Percentiles rank a stretch among this genome's conserved stretches.
Evolutionary conservation across 2,113 vertebrate genomes (phyloP).

Genomic region (Oncorhynchus keta): DNA sequence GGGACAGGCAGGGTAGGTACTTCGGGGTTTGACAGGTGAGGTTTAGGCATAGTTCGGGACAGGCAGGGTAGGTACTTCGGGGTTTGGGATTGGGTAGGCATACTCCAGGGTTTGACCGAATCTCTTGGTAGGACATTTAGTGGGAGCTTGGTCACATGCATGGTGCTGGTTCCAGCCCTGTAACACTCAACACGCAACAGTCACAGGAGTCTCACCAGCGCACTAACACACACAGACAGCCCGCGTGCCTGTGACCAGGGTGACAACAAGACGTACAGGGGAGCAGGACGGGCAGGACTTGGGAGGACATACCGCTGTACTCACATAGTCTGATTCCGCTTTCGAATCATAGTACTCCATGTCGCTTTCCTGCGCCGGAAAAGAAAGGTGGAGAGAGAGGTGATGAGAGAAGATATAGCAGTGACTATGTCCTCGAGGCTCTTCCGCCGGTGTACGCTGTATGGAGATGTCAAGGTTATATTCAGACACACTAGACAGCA

Average conservation of each 20-base stretch:
- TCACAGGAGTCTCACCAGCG: slow-evolving; percentile 46
- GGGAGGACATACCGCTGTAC: slow-evolving; percentile 62
- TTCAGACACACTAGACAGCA: slow-evolving; percentile 64
- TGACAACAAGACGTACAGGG: slow-evolving; percentile 44
- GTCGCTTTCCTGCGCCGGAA: slow-evolving; percentile 85
- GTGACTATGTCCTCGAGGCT: slow-evolving; percentile 50
- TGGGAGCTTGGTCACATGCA: slow-evolving; percentile 53
- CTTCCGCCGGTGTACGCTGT: slow-evolving; percentile 39
- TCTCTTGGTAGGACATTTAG: not conserved
- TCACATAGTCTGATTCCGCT: slow-evolving; percentile 91
- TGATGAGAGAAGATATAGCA: slow-evolving; percentile 69
- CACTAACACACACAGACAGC: slow-evolving; percentile 62
- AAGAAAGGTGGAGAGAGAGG: slow-evolving; percentile 66
- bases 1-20: too few species aligned
- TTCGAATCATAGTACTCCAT: slow-evolving; percentile 97
- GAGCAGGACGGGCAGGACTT: slow-evolving; percentile 32
- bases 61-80: too few species aligned
- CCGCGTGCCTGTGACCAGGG: slow-evolving; percentile 35
- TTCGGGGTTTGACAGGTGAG: too few species aligned
- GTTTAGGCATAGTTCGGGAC: too few species aligned
- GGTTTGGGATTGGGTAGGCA: too few species aligned
- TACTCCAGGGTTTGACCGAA: not conserved
- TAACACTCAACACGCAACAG: slow-evolving; percentile 53
- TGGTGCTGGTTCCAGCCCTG: slow-evolving; percentile 42
- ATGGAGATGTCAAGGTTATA: slow-evolving; percentile 67